Conservation (phyloP, 1,140 invertebrate genomes). For the Ceratosolen solmsi region DNA sequence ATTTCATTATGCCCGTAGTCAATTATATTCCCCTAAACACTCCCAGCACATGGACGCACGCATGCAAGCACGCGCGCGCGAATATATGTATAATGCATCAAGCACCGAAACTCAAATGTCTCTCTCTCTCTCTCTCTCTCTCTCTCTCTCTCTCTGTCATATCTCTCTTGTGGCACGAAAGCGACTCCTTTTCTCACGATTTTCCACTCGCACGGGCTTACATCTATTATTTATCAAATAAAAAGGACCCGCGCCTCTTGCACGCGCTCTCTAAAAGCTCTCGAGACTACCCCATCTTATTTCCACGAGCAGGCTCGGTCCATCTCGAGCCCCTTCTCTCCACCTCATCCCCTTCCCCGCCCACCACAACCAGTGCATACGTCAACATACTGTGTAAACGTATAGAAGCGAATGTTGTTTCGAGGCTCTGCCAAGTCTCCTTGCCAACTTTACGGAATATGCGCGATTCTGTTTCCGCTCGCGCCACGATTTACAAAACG, state of each 20-base stretch:
- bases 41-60: neutral
- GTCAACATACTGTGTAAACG: conserved; percentile 30
- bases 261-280: conserved; percentile 36
- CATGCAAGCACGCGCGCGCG: neutral
- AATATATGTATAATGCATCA: too few species aligned
- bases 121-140: too few species aligned
- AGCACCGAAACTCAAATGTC: too few species aligned
- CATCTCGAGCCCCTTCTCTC: neutral
- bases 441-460: neutral
- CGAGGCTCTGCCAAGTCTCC: neutral
- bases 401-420: neutral
- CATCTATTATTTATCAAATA: conserved; percentile 36
- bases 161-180: neutral
- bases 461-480: neutral
- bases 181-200: conserved; percentile 27
- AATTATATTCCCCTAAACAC: conserved; percentile 19
- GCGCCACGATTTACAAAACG: neutral
- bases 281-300: conserved; percentile 32
- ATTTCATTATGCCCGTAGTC: conserved; percentile 10
- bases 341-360: conserved; percentile 33
- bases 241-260: conserved; percentile 7
- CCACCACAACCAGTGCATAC: neutral
- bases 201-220: neutral
- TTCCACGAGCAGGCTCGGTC: neutral
- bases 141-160: too few species aligned